Base-by-base conservation (phyloP, 1,140 invertebrate species). In the Andricus grossulariae region DNA sequence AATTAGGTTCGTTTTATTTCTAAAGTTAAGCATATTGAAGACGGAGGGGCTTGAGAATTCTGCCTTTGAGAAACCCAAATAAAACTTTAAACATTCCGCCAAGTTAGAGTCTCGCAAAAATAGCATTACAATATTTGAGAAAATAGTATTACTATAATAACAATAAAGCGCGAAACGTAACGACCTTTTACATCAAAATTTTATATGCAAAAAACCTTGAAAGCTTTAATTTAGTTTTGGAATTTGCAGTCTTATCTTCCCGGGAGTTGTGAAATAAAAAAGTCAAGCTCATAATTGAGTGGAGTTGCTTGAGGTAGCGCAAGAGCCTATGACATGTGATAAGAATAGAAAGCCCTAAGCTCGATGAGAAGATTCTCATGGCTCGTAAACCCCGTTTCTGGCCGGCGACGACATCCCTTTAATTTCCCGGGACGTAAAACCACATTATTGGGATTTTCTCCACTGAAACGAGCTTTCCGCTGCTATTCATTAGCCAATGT, bases 281-380 rank as follows among this genome's bases (percentile, higher is more conserved):
- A 66, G 25, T 32, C 3, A 45, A 45, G 32, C 16, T 39, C 4
- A 32, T n/a, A 39, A 45, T 25, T 32, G 15, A 66, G 12, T 45
- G 25, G n/a, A 52, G 51, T 51, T 74, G n/a, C 54, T 15, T 54
- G 60, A 66, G 60, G 2, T 66, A 21, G 15, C 13, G 13, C 15
- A 39, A 66, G 45, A 66, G 32, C 60, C 60, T 15, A 55, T 54
- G 11, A 50, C 45, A 74, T 55, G 18, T 54, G 19, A 39, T 39
- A 74, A 74, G 73, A 74, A 66, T 19, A 55, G 13, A 74, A 74
- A 55, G 51, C 50, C 50, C 15, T 50, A 52, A 18, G 54, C 18
- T 18, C 19, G 52, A 55, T 45, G 32, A 74, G 72, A n/a, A 55
- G 72, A 45, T 60, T 74, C 66, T 60, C 73, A 74, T 74, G 55